Percentiles rank a stretch among this genome's conserved stretches.
phyloP scores from a whole-genome alignment of 2,888 invertebrate species.

The Diaphora mendica region DNA sequence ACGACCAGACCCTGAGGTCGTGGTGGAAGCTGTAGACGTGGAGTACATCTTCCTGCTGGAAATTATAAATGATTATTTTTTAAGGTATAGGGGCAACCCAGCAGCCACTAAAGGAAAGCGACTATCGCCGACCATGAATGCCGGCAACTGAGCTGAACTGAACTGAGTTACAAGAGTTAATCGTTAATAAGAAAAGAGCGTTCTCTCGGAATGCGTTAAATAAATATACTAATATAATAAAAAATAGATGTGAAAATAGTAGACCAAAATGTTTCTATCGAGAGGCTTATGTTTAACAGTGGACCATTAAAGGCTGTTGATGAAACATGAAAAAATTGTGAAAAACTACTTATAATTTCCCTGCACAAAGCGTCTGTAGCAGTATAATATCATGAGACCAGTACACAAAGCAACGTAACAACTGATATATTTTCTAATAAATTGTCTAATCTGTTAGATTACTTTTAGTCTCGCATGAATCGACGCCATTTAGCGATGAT shows the following conservation, averaged over 20 bases:
- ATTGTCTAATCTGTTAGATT: neutral
- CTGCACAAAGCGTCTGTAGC: neutral
- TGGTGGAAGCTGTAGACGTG: slow-evolving; percentile 74
- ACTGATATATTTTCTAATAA: neutral
- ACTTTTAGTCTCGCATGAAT: neutral
- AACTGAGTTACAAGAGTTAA: no score
- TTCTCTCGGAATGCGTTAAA: no score
- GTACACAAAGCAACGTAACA: neutral
- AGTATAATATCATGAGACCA: neutral
- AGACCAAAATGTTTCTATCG: no score
- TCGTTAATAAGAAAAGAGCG: no score
- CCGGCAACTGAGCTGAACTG: no score
- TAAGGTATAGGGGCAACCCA: no score
- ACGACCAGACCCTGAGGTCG: slow-evolving; percentile 75
- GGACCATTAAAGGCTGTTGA: no score
- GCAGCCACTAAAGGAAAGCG: no score
- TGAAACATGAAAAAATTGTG: neutral
- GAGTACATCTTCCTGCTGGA: slow-evolving; percentile 72
- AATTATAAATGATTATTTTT: slow-evolving; percentile 20
- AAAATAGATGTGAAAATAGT: no score
- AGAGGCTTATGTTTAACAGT: no score
- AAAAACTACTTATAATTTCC: neutral
- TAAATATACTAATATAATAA: no score
- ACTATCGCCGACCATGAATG: no score
- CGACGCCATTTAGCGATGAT: neutral